Evolutionary conservation across 2,797 vertebrate species (phyloP).

Genomic region (Cynodonichthys magdalenae): DNA sequence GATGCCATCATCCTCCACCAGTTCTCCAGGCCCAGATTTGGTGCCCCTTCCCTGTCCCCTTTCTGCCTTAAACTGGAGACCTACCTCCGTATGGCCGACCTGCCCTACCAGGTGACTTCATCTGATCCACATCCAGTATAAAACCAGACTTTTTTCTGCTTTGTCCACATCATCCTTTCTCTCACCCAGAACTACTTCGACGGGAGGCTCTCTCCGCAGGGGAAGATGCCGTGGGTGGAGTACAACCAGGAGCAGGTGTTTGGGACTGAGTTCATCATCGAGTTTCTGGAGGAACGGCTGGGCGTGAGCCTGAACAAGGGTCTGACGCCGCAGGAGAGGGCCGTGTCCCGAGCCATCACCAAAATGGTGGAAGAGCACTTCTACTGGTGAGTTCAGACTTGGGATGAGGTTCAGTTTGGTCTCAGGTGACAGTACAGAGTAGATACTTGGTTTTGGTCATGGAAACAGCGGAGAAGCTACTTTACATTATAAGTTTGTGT

Average conservation of each 20-base stretch:
- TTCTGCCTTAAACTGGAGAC: conserved; percentile 99
- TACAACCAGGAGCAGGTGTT: conserved; percentile 94
- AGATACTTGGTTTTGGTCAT: too few relatives aligned
- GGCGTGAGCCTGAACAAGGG: conserved; percentile 93
- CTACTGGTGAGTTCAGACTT: conserved; percentile 88
- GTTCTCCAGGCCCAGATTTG: conserved; percentile 93
- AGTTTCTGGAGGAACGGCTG: conserved; percentile 96
- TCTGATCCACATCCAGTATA: too few relatives aligned
- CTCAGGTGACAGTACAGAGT: not conserved
- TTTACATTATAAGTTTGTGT: not conserved
- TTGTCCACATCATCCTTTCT: not conserved
- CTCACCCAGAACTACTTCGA: conserved; percentile 94
- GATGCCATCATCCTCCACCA: conserved; percentile 98
- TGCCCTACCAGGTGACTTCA: conserved; percentile 92
- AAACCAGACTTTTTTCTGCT: not conserved
- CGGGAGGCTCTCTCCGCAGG: conserved; percentile 96
- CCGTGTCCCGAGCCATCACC: conserved; percentile 91
- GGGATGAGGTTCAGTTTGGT: too few relatives aligned
- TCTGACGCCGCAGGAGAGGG: conserved; percentile 90
- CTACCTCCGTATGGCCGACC: conserved; percentile 96
- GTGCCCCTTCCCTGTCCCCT: conserved; percentile 93
- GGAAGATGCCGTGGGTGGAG: conserved; percentile 99
- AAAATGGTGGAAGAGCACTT: conserved; percentile 99
- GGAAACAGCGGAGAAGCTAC: not conserved
- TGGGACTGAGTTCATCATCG: conserved; percentile 96